Evolutionary conservation across 2,888 invertebrate genomes (phyloP), one percentile per base, ranked within the genome.

Genomic region (Endomychus coccineus): DNA sequence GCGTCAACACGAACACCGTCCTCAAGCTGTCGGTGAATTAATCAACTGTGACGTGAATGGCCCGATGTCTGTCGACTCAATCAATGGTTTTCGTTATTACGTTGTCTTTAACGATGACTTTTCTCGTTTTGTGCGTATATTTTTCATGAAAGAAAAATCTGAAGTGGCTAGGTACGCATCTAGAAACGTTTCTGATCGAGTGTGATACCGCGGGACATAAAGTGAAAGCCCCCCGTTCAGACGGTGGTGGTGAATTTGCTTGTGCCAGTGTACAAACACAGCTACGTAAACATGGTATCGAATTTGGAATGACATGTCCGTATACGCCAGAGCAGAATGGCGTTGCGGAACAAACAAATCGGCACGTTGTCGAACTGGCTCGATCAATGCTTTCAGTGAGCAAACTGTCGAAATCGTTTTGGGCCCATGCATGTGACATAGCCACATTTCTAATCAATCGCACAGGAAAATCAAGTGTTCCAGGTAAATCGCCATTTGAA

Each of bases 401-500:
- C 11, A 27, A 39, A n/a, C 16, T 39, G 27, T 28, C 35, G 21
- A 30, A 30, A 13, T 17, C 35, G n/a, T 27, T 42, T n/a, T 41
- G 41, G 37, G 34, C 36, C 22, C 23, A 36, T 16, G 36, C 36
- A 6, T 16, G 21, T 4, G 23, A 36, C 16, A 31, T 31, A 30
- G 30, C 36, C 11, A 23, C 23, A n/a, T 30, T 32, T 19, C 9
- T 33, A 13, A 16, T 27, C 9, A 36, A 36, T 13, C 34, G 22
- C 13, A 32, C 36, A 7, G 22, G 36, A 33, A 13, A 23, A 31
- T 24, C 31, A 9, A 39, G n/a, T 19, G 22, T 35, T 13, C n/a
- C 27, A 35, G 1, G 52, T 52, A 44, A 49, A 55, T 56, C 58
- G 4, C 57, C 57, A 6, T 34, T 27, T 25, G 57, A 59, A 46